Base-by-base conservation (phyloP, 1,140 invertebrate species). In the Bombus consobrinus region DNA sequence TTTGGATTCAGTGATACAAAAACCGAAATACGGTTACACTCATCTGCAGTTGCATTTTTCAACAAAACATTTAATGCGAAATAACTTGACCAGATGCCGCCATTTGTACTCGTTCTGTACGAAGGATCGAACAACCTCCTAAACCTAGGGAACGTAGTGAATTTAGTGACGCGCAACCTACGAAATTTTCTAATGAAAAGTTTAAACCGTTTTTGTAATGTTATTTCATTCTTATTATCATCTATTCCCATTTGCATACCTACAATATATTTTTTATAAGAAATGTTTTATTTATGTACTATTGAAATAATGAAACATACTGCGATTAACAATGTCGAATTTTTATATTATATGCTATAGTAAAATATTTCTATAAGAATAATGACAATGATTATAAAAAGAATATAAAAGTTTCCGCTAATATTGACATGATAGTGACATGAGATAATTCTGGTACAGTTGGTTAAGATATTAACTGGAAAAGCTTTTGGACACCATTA, bases 21-120 rank as follows among this genome's bases (percentile, higher is more conserved):
- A 81, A 75, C 78, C 71, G 71, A 85, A 85, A 81, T 59, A 71
- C 41, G 77, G 43, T 68, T 59, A 34, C 39, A 28, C 8, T 71
- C 53, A 71, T 71, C 37, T 72, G 82, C 41, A 41, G 64, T 80
- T 66, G 34, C 32, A 57, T 53, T 34, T 59, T 47, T 69, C 47
- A 47, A 47, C 25, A 57, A 37, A 59, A 53, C n/a, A 32, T 41
- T 64, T 85, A 80, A 80, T 85, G 71, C 83, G 39, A 62, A 37
- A 47, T 79, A 10, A 73, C 76, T 79, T 39, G 68, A 32, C 68
- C 53, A 85, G 83, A 80, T 85, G 83, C 39, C 83, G 83, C 76
- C 76, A 79, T 62, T 79, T 79, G 75, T 72, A 72, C 76, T 47
- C 43, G 28, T n/a, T 18, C 12, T 12, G 25, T 43, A 25, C 28